Conservation (phyloP, 2,888 invertebrate species). For the Matsumyia berberina region DNA sequence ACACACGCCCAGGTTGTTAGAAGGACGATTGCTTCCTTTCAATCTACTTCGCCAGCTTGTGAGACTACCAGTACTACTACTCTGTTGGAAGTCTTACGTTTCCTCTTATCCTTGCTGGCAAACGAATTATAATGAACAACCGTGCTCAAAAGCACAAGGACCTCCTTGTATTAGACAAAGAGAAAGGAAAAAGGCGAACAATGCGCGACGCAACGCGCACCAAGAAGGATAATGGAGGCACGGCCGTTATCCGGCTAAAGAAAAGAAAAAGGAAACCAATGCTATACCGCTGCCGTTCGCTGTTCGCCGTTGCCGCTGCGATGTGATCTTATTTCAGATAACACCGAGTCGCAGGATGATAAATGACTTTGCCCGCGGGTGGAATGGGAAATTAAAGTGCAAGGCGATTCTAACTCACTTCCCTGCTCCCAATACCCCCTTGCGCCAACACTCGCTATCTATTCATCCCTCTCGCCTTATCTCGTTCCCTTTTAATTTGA, state of each 20-base stretch:
- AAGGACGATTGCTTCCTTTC: slow-evolving; percentile 74
- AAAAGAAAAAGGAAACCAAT: slow-evolving; percentile 65
- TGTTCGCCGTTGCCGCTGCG: slow-evolving; percentile 53
- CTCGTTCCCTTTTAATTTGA: slow-evolving; percentile 74
- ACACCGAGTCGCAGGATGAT: slow-evolving; percentile 75
- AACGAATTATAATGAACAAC: slow-evolving; percentile 75
- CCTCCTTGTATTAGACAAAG: slow-evolving; percentile 60
- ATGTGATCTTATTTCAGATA: slow-evolving; percentile 77
- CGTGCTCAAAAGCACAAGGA: slow-evolving; percentile 68
- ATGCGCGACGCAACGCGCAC: slow-evolving; percentile 57
- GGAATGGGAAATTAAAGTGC: slow-evolving; percentile 77
- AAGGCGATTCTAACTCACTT: slow-evolving; percentile 75
- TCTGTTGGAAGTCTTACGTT: slow-evolving; percentile 37
- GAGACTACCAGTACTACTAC: no score
- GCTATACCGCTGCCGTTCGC: slow-evolving; percentile 43
- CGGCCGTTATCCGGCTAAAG: slow-evolving; percentile 68
- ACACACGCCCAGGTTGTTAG: slow-evolving; percentile 72
- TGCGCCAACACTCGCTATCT: slow-evolving; percentile 56
- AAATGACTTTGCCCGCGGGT: slow-evolving; percentile 76
- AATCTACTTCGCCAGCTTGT: slow-evolving; percentile 45
- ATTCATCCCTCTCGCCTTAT: slow-evolving; percentile 70
- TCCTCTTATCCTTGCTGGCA: slow-evolving; percentile 54
- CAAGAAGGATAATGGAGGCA: slow-evolving; percentile 72
- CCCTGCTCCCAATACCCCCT: slow-evolving; percentile 3
- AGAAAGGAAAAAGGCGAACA: slow-evolving; percentile 26